Conservation (phyloP, 1,140 invertebrate genomes). For the Drepana arcuata region DNA sequence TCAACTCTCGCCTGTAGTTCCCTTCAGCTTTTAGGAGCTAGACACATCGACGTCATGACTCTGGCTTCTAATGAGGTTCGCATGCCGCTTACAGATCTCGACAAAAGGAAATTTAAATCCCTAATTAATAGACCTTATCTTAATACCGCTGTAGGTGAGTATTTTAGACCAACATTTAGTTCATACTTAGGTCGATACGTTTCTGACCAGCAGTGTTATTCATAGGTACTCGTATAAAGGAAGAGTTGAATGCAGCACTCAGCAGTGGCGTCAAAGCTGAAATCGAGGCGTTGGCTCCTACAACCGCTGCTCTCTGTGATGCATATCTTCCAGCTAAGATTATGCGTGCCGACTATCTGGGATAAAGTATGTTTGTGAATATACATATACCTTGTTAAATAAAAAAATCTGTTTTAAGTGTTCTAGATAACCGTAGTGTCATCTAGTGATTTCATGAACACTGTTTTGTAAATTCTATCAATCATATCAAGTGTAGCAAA, state of each 20-base stretch:
- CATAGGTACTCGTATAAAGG: slow-evolving; percentile 36
- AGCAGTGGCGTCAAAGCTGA: slow-evolving; percentile 43
- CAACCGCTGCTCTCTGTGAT: slow-evolving; percentile 45
- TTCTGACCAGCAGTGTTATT: too few relatives aligned
- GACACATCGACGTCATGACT: slow-evolving; percentile 38
- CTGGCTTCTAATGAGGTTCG: slow-evolving; percentile 32
- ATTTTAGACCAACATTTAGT: too few relatives aligned
- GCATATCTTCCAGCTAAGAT: slow-evolving; percentile 53
- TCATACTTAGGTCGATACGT: too few relatives aligned
- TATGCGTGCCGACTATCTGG: slow-evolving; percentile 42
- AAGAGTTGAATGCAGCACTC: slow-evolving; percentile 39
- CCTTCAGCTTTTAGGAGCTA: slow-evolving; percentile 37
- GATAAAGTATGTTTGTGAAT: too few relatives aligned
- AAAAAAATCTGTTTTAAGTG: too few relatives aligned
- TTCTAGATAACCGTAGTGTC: too few relatives aligned
- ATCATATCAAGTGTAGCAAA: too few relatives aligned
- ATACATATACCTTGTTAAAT: too few relatives aligned
- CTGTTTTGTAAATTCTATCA: too few relatives aligned
- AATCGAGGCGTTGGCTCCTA: slow-evolving; percentile 46
- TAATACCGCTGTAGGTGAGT: slow-evolving; percentile 32
- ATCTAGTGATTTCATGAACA: too few relatives aligned
- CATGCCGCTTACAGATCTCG: slow-evolving; percentile 29
- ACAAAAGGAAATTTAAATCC: slow-evolving; percentile 39
- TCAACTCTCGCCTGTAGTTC: slow-evolving; percentile 38
- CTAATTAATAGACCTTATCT: slow-evolving; percentile 50